Evolutionary conservation across 1,140 invertebrate species (phyloP), one percentile per base, ranked within the genome.

Genomic region (Drosophila willistoni): DNA sequence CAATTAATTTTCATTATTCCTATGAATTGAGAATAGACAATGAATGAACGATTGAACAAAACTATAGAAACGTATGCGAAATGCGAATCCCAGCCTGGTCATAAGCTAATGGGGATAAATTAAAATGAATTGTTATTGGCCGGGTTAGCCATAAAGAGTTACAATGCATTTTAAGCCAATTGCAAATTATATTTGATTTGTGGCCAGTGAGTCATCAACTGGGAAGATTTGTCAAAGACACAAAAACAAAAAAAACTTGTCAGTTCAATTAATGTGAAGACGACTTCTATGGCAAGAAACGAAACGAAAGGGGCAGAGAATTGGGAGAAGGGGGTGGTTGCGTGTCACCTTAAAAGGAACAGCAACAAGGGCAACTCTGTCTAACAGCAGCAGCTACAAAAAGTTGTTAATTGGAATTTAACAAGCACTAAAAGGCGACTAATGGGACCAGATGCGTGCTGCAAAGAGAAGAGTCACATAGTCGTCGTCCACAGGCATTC

Each of bases 371-470:
- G 19, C 39, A 79, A 47, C 66, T 12, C 12, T 39, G 36, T 13
- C 34, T 36, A 10, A 12, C 68, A 78, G 81, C 81, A 85, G 64
- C 34, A 36, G 14, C 39, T 75, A 47, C 69, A 89, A 90, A 89
- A 89, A 89, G 81, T 89, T 89, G 84, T 90, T 90, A 89, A 89
- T 89, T 89, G 84, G 84, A 89, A 89, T 90, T 89, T 84, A 89
- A 89, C 84, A 89, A 89, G 87, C 85, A 81, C 85, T 89, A 89
- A 89, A 90, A 89, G 44, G 84, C 84, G 71, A 79, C 80, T 89
- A 90, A 89, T 90, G 85, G 84, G 72, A 68, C 65, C 44, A 64
- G 68, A 66, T 85, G 81, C 64, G 77, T 63, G 51, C 69, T 25
- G 63, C 64, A 10, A 51, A 19, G 9, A 51, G 17, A 22, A 19